Evolutionary conservation across 1,140 invertebrate species (phyloP).

Genomic region (Pseudachorutes palmiensis): DNA sequence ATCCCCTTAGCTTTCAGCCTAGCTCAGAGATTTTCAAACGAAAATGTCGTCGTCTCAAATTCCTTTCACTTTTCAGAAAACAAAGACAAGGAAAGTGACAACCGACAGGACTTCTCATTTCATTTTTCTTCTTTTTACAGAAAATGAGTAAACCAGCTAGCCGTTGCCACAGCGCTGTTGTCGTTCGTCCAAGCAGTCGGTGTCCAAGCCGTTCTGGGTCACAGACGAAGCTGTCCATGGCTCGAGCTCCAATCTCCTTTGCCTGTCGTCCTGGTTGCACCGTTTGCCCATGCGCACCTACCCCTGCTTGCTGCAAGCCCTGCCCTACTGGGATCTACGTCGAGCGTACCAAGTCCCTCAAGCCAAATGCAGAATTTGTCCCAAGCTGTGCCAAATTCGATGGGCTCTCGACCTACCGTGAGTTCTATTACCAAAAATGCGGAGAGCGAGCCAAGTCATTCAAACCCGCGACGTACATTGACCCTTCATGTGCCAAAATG

Average conservation of each 20-base stretch:
- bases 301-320: slow-evolving; percentile 12
- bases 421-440: slow-evolving; percentile 28
- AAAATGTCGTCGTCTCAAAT: too few species aligned
- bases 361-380: background rate
- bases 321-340: slow-evolving; percentile 29
- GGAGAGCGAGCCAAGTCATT: slow-evolving; percentile 13
- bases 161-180: background rate
- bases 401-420: slow-evolving; percentile 25
- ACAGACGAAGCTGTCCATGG: background rate
- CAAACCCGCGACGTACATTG: slow-evolving; percentile 21
- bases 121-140: background rate
- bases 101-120: background rate
- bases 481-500: slow-evolving; percentile 23
- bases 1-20: too few species aligned
- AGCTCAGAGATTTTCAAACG: too few species aligned
- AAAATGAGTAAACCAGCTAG: background rate
- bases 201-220: background rate
- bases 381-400: slow-evolving; percentile 7
- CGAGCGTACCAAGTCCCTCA: slow-evolving; percentile 7
- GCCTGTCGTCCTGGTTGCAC: slow-evolving; percentile 3
- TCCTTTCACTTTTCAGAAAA: too few species aligned
- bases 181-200: background rate
- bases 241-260: background rate
- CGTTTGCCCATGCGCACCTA: background rate
- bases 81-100: background rate